Percentiles rank a stretch among this genome's conserved stretches.
Conservation (phyloP, 2,888 invertebrate species). For the Therioaphis trifolii region DNA sequence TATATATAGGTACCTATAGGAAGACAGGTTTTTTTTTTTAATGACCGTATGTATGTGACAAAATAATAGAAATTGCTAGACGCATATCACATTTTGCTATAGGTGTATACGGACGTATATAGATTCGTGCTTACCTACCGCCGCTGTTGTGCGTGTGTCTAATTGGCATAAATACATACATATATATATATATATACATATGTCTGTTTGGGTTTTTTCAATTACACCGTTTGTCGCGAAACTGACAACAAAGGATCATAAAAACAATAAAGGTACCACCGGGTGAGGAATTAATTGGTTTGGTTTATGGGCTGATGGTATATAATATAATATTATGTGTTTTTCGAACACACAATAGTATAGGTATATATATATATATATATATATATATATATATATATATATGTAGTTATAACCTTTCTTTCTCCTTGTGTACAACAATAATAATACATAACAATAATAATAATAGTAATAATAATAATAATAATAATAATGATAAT, state of each 20-base stretch:
- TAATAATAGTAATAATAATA: constrained; percentile 13
- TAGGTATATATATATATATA: too few species aligned
- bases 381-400: too few species aligned
- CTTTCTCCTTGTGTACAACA: background rate
- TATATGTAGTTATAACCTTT: constrained; percentile 26
- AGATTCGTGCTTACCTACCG: background rate
- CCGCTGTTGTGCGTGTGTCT: constrained; percentile 5
- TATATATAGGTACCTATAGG: background rate
- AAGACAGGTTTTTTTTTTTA: background rate
- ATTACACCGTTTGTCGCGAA: constrained; percentile 56
- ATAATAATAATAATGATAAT: background rate
- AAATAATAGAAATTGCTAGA: constrained; percentile 31
- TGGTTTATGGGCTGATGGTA: constrained; percentile 52
- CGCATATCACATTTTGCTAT: constrained; percentile 18
- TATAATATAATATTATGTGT: constrained; percentile 17
- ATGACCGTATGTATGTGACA: constrained; percentile 1
- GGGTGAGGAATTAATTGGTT: constrained; percentile 60
- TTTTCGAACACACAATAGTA: background rate
- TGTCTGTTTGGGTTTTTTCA: constrained; percentile 27
- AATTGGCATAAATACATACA: constrained; percentile 26
- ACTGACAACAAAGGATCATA: constrained; percentile 61
- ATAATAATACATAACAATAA: background rate
- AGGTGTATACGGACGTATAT: background rate
- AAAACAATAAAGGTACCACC: constrained; percentile 55
- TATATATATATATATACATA: constrained; percentile 9